These are phyloP conservation scores for Dynastes tityus DNA, from an alignment of 2,888 invertebrate species.

Conservation along the genomic window DNA sequence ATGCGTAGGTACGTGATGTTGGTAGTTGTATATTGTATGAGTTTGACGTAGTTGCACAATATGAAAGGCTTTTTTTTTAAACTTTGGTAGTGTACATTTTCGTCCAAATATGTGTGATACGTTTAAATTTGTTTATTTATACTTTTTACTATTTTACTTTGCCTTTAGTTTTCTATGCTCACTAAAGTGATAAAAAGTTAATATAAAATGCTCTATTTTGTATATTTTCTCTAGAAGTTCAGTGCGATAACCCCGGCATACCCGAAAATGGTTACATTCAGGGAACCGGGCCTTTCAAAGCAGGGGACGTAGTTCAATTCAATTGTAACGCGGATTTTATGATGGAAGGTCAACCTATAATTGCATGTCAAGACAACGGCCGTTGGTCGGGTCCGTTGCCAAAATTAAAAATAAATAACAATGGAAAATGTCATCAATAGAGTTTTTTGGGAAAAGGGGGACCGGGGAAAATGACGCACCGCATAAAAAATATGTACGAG, in stretches of 20 bases:
- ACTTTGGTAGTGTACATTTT: too few species aligned
- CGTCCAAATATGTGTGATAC: too few species aligned
- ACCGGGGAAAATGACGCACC: too few species aligned
- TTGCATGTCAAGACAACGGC: slow-evolving; percentile 90
- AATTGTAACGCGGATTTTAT: slow-evolving; percentile 91
- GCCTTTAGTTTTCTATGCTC: too few species aligned
- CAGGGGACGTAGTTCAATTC: slow-evolving; percentile 90
- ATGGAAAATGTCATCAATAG: too few species aligned
- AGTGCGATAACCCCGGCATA: slow-evolving; percentile 82
- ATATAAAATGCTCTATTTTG: too few species aligned
- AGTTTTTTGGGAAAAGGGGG: too few species aligned
- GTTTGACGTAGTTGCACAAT: neutral
- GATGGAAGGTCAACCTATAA: slow-evolving; percentile 91
- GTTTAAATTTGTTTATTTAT: too few species aligned
- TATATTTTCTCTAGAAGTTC: slow-evolving; percentile 76
- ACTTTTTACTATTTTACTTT: too few species aligned
- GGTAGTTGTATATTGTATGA: neutral
- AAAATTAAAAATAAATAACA: slow-evolving; percentile 76
- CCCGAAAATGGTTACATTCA: slow-evolving; percentile 87
- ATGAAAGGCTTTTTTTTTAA: neutral
- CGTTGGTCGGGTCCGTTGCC: slow-evolving; percentile 88
- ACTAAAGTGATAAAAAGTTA: too few species aligned
- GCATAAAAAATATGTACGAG: too few species aligned
- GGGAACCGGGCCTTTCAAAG: slow-evolving; percentile 84
- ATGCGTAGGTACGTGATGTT: slow-evolving; percentile 76